Evolutionary conservation across 1,140 invertebrate genomes (phyloP), one percentile per base, ranked within the genome.

Genomic region (Drosophila tani): DNA sequence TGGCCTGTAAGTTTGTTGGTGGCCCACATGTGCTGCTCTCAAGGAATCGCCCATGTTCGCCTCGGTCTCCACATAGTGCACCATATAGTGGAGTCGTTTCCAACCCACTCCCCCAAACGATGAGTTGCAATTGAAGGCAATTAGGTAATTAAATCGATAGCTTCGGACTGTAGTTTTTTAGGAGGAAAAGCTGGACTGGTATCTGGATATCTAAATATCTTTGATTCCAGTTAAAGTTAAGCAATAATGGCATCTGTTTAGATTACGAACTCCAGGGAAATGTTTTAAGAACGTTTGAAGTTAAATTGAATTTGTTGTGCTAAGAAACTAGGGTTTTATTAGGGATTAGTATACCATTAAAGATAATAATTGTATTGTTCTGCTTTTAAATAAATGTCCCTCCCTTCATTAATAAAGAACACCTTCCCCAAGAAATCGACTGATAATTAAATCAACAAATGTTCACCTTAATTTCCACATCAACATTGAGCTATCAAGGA

Each of bases 1-100:
- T 75, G 73, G 41, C 59, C 19, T 84, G 81, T 84, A 84, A 83
- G 64, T 85, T 74, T 47, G 40, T 76, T 64, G 60, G 76, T 83
- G 76, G 71, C 81, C 71, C 74, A 83, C 81, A 82, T 85, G 82
- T 84, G 71, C 49, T 38, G 55, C 40, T 21, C 43, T 60, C 35
- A 38, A 53, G 43, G 70, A 55, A 70, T 45, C 29, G 38, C 47
- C 60, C 35, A 51, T 38, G 35, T 41, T 41, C 50, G 55, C 24
- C 56, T 15, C 43, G 27, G 15, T 35, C 50, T 53, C 50, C 50
- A 35, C 50, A 14, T 21, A 38, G 47, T 67, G 59, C 59, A 41
- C 57, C 57, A 68, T 32, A 15, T 45, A 24, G 59, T 5, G 40
- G 67, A 70, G 62, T 66, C 29, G 9, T 35, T 3, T 0, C 9